Conservation (phyloP, 2,797 vertebrate genomes). For the Microcaecilia unicolor region DNA sequence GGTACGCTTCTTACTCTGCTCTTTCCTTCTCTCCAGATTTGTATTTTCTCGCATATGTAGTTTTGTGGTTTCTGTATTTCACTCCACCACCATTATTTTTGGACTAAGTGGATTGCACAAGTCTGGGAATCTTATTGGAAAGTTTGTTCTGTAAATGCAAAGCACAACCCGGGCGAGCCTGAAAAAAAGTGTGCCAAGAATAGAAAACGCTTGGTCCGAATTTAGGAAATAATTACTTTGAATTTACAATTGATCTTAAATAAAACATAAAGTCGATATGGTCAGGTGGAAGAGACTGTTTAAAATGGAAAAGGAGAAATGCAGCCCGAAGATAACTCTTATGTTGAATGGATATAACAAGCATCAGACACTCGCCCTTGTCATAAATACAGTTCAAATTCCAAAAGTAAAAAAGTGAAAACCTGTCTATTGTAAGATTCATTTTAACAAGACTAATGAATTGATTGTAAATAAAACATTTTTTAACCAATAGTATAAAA, state of each 20-base stretch:
- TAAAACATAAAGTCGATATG: neutral
- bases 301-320: no score
- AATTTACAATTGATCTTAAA: neutral
- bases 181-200: no score
- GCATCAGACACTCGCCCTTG: no score
- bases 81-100: no score
- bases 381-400: neutral
- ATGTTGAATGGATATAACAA: no score
- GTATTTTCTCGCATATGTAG: no score
- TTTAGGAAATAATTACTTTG: no score
- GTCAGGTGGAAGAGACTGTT: no score
- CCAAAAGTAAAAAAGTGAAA: neutral
- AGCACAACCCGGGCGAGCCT: no score
- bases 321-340: no score
- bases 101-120: neutral
- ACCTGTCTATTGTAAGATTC: neutral
- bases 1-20: slow-evolving; percentile 53
- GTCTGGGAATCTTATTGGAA: neutral
- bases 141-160: slow-evolving; percentile 8
- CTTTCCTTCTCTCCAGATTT: slow-evolving; percentile 7
- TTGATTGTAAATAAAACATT: neutral
- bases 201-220: no score
- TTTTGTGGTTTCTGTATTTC: no score
- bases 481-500: slow-evolving; percentile 16
- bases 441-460: neutral